A percentile compares a stretch with the other conserved stretches of the same genome.
phyloP scores from a whole-genome alignment of 1,140 invertebrate genomes.

The Aleiodes sp. region DNA sequence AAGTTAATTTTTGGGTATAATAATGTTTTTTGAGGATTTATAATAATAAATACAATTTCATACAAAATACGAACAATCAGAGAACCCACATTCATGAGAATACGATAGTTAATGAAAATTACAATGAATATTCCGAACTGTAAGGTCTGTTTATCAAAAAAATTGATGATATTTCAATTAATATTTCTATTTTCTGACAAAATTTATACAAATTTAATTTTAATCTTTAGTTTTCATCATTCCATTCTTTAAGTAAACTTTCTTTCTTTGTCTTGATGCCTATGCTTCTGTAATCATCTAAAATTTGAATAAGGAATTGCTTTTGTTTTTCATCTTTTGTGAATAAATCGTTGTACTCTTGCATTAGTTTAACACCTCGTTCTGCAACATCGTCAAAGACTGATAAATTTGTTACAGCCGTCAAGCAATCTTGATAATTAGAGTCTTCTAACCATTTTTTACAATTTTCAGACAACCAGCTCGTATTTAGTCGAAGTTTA shows the following conservation, averaged over 20 bases:
- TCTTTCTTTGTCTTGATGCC: slow-evolving; percentile 7
- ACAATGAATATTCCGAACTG: too few relatives aligned
- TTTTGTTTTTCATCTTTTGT: neutral
- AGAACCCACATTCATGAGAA: too few relatives aligned
- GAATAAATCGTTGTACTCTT: slow-evolving; percentile 1
- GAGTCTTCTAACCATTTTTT: neutral
- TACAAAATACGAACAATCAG: too few relatives aligned
- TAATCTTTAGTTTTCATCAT: neutral
- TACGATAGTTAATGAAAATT: too few relatives aligned
- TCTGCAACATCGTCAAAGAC: neutral
- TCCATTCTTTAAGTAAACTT: neutral
- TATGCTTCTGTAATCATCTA: slow-evolving; percentile 17
- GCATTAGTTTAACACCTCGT: slow-evolving; percentile 2
- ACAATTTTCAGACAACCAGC: neutral
- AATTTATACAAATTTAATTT: neutral
- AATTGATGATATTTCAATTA: neutral
- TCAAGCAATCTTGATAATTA: slow-evolving; percentile 15
- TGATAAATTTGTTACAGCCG: neutral
- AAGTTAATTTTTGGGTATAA: neutral
- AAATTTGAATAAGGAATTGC: neutral
- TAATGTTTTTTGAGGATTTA: too few relatives aligned
- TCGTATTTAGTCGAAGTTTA: slow-evolving; percentile 10
- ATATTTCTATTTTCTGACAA: neutral
- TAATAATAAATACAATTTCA: too few relatives aligned
- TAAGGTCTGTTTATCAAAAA: too few relatives aligned